A percentile compares a stretch with the other conserved stretches of the same genome.
phyloP scores from a whole-genome alignment of 2,113 vertebrate species.

The Sylvilagus bachmani region DNA sequence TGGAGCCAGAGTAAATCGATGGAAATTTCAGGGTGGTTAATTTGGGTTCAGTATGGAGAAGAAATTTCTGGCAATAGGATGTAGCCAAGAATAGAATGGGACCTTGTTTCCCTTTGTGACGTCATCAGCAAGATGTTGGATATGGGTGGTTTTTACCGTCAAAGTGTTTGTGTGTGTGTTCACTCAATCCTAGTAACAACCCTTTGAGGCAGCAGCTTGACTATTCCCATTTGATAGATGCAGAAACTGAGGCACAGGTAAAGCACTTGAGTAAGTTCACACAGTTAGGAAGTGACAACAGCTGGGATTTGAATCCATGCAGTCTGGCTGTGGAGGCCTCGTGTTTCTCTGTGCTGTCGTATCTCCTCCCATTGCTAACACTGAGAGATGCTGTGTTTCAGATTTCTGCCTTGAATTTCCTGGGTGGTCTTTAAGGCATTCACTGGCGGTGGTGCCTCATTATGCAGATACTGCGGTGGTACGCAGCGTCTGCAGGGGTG shows the following conservation, averaged over 20 bases:
- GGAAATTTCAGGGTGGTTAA: conserved; percentile 51
- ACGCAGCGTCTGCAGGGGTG: rapidly evolving
- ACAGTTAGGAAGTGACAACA: not conserved
- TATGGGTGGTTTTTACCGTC: not conserved
- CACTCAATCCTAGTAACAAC: not conserved
- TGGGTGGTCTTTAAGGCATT: not conserved
- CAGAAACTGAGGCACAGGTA: not conserved
- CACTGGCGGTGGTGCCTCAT: too few relatives aligned
- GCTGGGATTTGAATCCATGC: not conserved
- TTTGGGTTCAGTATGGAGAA: conserved; percentile 24
- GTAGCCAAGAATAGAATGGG: conserved; percentile 7
- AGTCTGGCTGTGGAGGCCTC: rapidly evolving
- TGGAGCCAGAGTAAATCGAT: conserved; percentile 1
- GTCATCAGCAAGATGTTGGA: not conserved
- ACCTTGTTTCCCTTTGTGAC: not conserved
- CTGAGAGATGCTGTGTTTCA: not conserved
- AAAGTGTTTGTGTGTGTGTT: not conserved
- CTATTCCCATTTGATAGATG: not conserved
- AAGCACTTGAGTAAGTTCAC: not conserved
- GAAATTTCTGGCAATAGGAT: conserved; percentile 29
- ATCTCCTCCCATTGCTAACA: not conserved
- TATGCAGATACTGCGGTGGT: not conserved
- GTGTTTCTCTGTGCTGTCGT: not conserved
- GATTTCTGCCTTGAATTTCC: conserved; percentile 1
- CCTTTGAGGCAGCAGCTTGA: not conserved